Base-by-base conservation (phyloP, 1,140 invertebrate genomes). In the Chymomyza costata region DNA sequence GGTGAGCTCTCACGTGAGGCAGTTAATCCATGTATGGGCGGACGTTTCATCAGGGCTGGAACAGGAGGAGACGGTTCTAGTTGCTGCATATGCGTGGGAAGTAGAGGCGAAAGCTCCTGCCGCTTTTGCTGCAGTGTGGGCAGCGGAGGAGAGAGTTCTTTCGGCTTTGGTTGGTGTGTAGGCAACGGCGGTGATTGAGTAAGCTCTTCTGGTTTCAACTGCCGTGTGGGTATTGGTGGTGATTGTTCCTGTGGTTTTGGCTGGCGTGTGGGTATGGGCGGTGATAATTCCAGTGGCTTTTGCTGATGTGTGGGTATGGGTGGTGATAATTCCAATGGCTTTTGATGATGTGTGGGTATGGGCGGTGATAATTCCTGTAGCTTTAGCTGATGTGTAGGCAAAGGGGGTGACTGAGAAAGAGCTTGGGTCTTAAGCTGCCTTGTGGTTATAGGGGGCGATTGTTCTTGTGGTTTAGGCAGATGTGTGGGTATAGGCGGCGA, bases 21-120 rank as follows among this genome's bases (percentile, higher is more conserved):
- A 16, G 6, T 14, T 5, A 6, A 16, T 38, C 14, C n/a, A 39
- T 78, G 71, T 6, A 80, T 71, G 2, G 71, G 25, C 1, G 48
- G 44, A 32, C 71, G 64, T 11, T 62, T 57, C 5, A 66, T 32
- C 10, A 53, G 32, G 1, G 14, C 3, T 1, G 41, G 38, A 8
- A 43, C 7, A 15, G 53, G 53, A 1, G 53, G 53, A 5, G 45
- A 56, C 11, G 11, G 7, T 11, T n/a, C 32, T 13, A 16, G n/a
- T 2, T 21, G 50, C 31, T 40, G 43, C 35, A 51, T 39, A 11
- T 54, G 17, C 17, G 58, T 43, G n/a, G 48, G 51, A 34, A 61
- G 18, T 38, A 41, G 50, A 5, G 50, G 41, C 8, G 50, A n/a
- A n/a, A n/a, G n/a, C 14, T 30, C 18, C 8, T 3, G 15, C 16